Conservation (phyloP, 2,888 invertebrate genomes). For the Leucophora obtusa region DNA sequence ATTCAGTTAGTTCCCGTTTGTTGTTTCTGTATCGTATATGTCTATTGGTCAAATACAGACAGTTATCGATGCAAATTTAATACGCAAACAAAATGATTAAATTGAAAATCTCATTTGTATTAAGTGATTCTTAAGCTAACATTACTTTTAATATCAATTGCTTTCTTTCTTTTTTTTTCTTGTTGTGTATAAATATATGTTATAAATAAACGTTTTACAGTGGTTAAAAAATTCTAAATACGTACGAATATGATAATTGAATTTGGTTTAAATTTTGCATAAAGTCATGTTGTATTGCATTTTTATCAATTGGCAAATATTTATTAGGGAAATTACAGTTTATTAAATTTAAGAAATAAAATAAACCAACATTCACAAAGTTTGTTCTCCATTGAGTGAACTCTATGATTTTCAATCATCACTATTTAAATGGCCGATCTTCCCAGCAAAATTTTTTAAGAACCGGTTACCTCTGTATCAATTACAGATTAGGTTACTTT, state of each 20-base stretch:
- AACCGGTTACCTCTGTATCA: too few species aligned
- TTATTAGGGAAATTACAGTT: too few species aligned
- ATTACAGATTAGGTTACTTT: too few species aligned
- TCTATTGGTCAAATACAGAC: slow-evolving; percentile 78
- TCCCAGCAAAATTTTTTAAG: too few species aligned
- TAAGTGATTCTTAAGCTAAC: slow-evolving; percentile 69
- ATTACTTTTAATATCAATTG: slow-evolving; percentile 51
- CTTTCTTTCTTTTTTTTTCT: slow-evolving; percentile 35
- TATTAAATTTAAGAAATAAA: too few species aligned
- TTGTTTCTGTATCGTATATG: slow-evolving; percentile 21
- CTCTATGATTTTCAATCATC: too few species aligned
- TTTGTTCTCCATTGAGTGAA: too few species aligned
- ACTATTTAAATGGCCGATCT: too few species aligned
- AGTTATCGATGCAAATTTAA: slow-evolving; percentile 79
- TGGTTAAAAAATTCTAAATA: neutral
- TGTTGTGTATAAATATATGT: neutral
- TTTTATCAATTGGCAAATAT: too few species aligned
- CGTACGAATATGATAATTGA: neutral
- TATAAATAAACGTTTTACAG: neutral
- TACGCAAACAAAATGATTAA: slow-evolving; percentile 78
- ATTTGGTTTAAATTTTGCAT: neutral
- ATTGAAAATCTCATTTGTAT: slow-evolving; percentile 78
- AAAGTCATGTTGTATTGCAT: neutral
- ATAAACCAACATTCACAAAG: too few species aligned
- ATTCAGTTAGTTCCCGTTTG: slow-evolving; percentile 42